These are phyloP conservation scores for Chydorus sphaericus DNA, from an alignment of 2,888 invertebrate species.

Conservation along the genomic window DNA sequence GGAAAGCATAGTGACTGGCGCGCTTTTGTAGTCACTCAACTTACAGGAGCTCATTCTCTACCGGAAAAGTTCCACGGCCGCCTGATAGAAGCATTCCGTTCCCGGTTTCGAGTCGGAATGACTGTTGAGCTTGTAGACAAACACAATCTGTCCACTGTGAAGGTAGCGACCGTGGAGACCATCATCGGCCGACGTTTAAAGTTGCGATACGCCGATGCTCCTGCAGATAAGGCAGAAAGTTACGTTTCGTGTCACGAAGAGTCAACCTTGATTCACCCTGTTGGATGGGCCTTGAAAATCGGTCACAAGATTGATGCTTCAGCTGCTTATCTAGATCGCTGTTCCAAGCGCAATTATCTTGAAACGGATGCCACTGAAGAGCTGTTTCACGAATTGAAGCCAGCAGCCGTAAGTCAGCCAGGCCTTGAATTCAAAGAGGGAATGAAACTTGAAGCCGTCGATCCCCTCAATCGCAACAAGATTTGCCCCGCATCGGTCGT, in stretches of 20 bases:
- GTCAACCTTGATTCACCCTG: slow-evolving; percentile 84
- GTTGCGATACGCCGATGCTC: slow-evolving; percentile 68
- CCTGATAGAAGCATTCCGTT: slow-evolving; percentile 66
- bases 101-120: slow-evolving; percentile 42
- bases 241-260: slow-evolving; percentile 98
- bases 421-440: slow-evolving; percentile 54
- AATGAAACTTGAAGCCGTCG: slow-evolving; percentile 93
- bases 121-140: not conserved
- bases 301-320: slow-evolving; percentile 81
- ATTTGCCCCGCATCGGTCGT: slow-evolving; percentile 92
- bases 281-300: slow-evolving; percentile 86
- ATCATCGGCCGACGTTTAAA: slow-evolving; percentile 84
- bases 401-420: not conserved
- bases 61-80: slow-evolving; percentile 84
- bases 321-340: slow-evolving; percentile 55
- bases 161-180: slow-evolving; percentile 72
- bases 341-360: slow-evolving; percentile 50
- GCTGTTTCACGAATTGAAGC: slow-evolving; percentile 38
- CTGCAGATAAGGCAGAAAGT: slow-evolving; percentile 59
- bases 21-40: slow-evolving; percentile 74
- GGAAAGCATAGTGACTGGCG: slow-evolving; percentile 93
- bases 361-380: slow-evolving; percentile 66
- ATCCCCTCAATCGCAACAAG: slow-evolving; percentile 83
- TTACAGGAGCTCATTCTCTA: slow-evolving; percentile 88
- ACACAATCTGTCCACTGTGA: slow-evolving; percentile 39